A percentile compares a stretch with the other conserved stretches of the same genome.
Conservation (phyloP, 2,888 invertebrate genomes). For the Rosalia funebris region DNA sequence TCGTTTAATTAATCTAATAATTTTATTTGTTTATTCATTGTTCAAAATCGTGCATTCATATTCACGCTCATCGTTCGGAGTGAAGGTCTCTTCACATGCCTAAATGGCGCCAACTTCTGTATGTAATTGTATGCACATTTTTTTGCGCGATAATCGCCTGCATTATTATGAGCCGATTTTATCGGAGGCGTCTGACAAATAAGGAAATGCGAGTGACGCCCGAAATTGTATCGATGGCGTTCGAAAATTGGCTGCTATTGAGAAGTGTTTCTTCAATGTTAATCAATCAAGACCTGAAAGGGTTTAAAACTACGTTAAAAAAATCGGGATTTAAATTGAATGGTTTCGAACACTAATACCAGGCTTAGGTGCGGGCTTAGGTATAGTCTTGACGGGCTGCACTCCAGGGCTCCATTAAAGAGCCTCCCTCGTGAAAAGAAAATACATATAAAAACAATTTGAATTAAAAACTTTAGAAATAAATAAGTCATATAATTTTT, state of each 20-base stretch:
- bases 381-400: too few species aligned
- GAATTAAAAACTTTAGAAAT: too few species aligned
- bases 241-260: not conserved
- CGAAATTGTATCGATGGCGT: not conserved
- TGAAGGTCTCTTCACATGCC: constrained; percentile 13
- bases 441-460: too few species aligned
- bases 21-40: constrained; percentile 1
- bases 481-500: too few species aligned
- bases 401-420: too few species aligned
- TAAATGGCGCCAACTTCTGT: constrained; percentile 17
- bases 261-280: too few species aligned
- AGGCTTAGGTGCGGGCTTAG: too few species aligned
- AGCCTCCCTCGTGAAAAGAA: too few species aligned
- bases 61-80: not conserved
- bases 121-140: constrained; percentile 13
- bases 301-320: too few species aligned
- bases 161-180: constrained; percentile 2
- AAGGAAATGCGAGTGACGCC: not conserved
- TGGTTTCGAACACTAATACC: too few species aligned
- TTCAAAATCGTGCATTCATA: constrained; percentile 10
- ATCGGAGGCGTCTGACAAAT: not conserved
- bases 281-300: too few species aligned
- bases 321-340: too few species aligned
- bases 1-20: constrained; percentile 6
- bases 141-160: constrained; percentile 5